Evolutionary conservation across 30 jellyfish, hydroid and myxozoan genomes (phyloP), one percentile per base, ranked within the genome.

Genomic region (Aurelia sp.): DNA sequence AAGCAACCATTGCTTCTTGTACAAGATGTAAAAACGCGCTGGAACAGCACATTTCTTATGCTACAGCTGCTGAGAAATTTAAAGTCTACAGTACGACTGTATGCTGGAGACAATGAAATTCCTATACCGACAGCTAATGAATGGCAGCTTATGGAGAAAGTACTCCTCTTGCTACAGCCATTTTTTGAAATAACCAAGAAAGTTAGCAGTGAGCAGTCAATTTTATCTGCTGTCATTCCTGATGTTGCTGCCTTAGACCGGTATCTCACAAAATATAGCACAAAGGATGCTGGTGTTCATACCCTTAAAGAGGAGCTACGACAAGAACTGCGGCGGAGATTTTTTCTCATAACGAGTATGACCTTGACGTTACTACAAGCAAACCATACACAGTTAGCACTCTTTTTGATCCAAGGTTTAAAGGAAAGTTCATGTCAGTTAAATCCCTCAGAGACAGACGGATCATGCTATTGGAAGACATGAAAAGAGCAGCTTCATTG

Each of bases 91-190:
- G 90, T 63, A 35, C 75, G 33, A 27, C 33, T 27, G 33, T 27
- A 27, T 27, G 33, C 33, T 0, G 33, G 33, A 2, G 33, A 27
- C 33, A 1, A 73, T 48, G 85, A 50, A 50, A 73, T 47, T 1
- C 3, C 75, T n/a, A 4, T 48, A 2, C 85, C 85, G 3, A 50
- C 85, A 3, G 85, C 74, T 4, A 50, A 73, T 73, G 85, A 73
- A 73, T 73, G 74, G 85, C 70, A 73, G 52, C 4, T 73, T 78
- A 73, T 73, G 85, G 85, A 73, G 52, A 73, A 73, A 73, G 72
- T 11, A 1, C 79, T 73, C 3, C 85, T 78, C 3, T 78, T 48
- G 3, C 4, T 47, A 40, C 85, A 73, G 78, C 85, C 85, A 33
- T 73, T 73, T 51, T 73, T 33, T 73, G 85, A 41, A 23, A 55